phyloP scores from a whole-genome alignment of 2,113 vertebrate genomes.

The Tachysurus fulvidraco region DNA sequence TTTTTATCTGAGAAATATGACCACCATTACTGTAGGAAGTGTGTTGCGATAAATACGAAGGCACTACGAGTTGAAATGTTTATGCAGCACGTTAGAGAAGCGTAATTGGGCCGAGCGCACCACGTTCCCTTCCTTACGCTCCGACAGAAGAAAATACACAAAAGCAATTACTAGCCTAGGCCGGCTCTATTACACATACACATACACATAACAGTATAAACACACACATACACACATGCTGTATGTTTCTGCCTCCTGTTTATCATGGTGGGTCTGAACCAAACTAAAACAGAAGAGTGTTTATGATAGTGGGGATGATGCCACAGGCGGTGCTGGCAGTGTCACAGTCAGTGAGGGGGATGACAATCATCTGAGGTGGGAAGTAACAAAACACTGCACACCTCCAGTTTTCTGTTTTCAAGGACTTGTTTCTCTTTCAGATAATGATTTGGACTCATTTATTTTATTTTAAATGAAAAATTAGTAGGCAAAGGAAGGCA shows the following conservation, averaged over 20 bases:
- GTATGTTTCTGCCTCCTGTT: conserved; percentile 53
- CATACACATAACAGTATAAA: conserved; percentile 42
- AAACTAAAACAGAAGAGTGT: conserved; percentile 52
- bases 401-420: background rate
- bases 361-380: background rate
- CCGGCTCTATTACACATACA: conserved; percentile 41
- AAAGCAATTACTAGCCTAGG: conserved; percentile 56
- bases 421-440: background rate
- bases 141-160: conserved; percentile 64
- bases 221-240: conserved; percentile 28
- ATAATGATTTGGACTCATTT: background rate
- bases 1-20: conserved; percentile 71
- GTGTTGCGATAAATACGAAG: conserved; percentile 71
- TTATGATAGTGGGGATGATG: conserved; percentile 45
- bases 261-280: conserved; percentile 39
- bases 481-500: background rate
- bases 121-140: conserved; percentile 48
- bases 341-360: conserved; percentile 32
- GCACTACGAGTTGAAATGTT: conserved; percentile 72
- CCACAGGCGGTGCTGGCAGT: conserved; percentile 34
- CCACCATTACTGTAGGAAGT: conserved; percentile 64
- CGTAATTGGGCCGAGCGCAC: conserved; percentile 61
- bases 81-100: conserved; percentile 60
- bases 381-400: background rate
- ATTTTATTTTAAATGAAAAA: background rate